These are phyloP conservation scores for Paedocypris micromegethes DNA, from an alignment of 2,797 vertebrate species.

Conservation along the genomic window DNA sequence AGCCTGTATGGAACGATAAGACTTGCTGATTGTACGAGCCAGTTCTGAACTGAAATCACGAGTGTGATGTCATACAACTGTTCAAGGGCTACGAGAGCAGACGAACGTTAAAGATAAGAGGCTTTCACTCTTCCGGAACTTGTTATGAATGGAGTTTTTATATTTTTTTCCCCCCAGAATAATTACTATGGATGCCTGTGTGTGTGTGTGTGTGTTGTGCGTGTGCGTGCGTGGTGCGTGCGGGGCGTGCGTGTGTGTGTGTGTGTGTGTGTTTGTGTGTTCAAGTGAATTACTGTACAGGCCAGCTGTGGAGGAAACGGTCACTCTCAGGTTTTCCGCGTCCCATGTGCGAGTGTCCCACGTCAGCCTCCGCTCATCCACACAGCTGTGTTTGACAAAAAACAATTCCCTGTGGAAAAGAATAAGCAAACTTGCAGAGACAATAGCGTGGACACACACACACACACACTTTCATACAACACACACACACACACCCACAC, in stretches of 20 bases:
- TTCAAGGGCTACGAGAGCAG: slow-evolving; percentile 49
- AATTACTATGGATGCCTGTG: slow-evolving; percentile 11
- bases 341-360: slow-evolving; percentile 54
- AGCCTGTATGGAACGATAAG: slow-evolving; percentile 53
- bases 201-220: slow-evolving; percentile 17
- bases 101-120: slow-evolving; percentile 51
- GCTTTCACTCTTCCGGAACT: slow-evolving; percentile 57
- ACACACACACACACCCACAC: slow-evolving; percentile 11
- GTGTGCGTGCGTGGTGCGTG: not conserved
- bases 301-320: slow-evolving; percentile 71
- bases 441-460: slow-evolving; percentile 39
- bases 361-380: slow-evolving; percentile 48
- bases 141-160: not conserved
- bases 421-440: slow-evolving; percentile 35
- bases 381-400: slow-evolving; percentile 46
- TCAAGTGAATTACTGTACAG: slow-evolving; percentile 32
- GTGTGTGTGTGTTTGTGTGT: not conserved
- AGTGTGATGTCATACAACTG: slow-evolving; percentile 56
- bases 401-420: slow-evolving; percentile 37
- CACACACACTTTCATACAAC: slow-evolving; percentile 3
- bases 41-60: slow-evolving; percentile 57
- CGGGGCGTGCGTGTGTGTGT: no score
- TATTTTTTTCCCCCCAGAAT: not conserved
- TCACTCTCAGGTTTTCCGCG: slow-evolving; percentile 59
- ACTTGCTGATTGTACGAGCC: slow-evolving; percentile 49